Evolutionary conservation across 2,113 vertebrate species (phyloP).

Genomic region (Lonchura striata): DNA sequence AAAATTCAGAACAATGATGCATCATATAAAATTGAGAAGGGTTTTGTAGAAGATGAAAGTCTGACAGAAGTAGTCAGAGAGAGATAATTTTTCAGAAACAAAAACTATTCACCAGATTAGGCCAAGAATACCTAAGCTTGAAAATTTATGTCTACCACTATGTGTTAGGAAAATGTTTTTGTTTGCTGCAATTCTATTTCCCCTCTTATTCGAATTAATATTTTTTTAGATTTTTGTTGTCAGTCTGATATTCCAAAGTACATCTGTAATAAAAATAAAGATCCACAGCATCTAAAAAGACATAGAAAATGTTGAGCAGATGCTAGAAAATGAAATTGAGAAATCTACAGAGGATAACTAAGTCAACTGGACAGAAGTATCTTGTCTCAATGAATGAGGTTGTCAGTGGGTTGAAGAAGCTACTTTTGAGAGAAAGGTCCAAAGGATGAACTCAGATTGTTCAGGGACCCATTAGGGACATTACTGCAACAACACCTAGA

Average conservation of each 20-base stretch:
- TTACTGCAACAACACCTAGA: neutral
- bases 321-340: neutral
- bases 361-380: neutral
- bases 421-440: neutral
- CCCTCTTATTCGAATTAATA: neutral
- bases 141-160: rapidly evolving
- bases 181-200: neutral
- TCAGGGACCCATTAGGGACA: neutral
- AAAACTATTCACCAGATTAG: neutral
- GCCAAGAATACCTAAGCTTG: neutral
- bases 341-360: neutral
- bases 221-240: neutral
- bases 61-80: neutral
- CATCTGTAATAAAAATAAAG: neutral
- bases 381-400: neutral
- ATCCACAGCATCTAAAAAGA: neutral
- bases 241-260: neutral
- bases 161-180: neutral
- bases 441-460: neutral
- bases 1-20: neutral
- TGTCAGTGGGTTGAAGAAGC: neutral
- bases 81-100: neutral
- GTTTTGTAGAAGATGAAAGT: neutral
- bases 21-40: neutral
- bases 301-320: neutral